These are phyloP conservation scores for Hylaea fasciaria DNA, from an alignment of 2,888 invertebrate genomes.

Conservation along the genomic window DNA sequence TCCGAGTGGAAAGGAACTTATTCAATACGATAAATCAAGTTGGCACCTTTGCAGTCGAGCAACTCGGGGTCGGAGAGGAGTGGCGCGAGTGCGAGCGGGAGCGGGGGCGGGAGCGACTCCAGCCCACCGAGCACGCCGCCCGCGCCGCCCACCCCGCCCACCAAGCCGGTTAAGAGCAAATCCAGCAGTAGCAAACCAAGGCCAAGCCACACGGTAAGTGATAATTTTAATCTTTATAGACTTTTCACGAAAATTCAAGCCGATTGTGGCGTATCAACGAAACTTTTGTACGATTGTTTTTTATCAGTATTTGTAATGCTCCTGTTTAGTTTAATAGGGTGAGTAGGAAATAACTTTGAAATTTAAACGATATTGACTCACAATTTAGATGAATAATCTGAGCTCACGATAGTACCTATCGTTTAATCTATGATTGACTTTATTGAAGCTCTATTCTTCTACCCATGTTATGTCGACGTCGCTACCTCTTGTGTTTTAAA, in stretches of 20 bases:
- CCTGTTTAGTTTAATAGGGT: no score
- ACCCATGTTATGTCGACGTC: neutral
- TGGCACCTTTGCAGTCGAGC: slow-evolving; percentile 65
- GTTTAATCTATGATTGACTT: no score
- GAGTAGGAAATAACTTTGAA: no score
- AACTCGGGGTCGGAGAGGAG: slow-evolving; percentile 71
- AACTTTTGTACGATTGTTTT: no score
- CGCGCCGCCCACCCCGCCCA: slow-evolving; percentile 65
- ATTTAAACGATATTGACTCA: no score
- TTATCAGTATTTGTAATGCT: no score
- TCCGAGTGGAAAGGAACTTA: slow-evolving; percentile 45
- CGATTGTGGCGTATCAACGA: no score
- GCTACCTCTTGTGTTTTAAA: slow-evolving; percentile 4
- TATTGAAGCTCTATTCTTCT: no score
- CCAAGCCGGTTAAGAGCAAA: slow-evolving; percentile 58
- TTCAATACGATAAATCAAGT: slow-evolving; percentile 47
- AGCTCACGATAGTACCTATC: no score
- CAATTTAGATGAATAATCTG: no score
- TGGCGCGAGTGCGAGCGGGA: slow-evolving; percentile 55
- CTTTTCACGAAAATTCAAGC: no score
- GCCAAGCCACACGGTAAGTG: slow-evolving; percentile 59
- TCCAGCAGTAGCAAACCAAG: slow-evolving; percentile 60
- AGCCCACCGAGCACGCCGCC: slow-evolving; percentile 79
- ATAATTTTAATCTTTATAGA: neutral
- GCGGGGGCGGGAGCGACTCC: slow-evolving; percentile 65